Evolutionary conservation across 2,113 vertebrate species (phyloP).

Genomic region (Clupea harengus): DNA sequence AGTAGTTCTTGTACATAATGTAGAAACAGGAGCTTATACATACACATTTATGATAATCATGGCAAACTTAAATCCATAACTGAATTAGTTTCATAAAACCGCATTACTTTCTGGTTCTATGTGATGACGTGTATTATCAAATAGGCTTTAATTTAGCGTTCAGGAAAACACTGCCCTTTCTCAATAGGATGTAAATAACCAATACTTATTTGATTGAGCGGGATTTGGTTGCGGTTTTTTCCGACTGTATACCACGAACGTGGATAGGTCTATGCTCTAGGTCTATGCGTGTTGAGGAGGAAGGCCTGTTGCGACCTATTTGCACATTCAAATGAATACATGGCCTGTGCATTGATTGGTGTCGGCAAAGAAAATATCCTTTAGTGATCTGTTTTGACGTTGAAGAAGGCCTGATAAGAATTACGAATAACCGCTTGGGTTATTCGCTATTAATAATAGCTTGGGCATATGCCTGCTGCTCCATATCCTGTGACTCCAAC

Average conservation of each 20-base stretch:
- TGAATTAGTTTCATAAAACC: not conserved
- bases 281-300: not conserved
- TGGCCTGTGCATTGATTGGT: not conserved
- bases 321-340: not conserved
- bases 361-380: not conserved
- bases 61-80: not conserved
- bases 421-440: not conserved
- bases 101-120: not conserved
- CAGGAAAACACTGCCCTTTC: not conserved
- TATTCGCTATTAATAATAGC: not conserved
- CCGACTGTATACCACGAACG: not conserved
- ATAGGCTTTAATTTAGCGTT: not conserved
- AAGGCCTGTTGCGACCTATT: not conserved
- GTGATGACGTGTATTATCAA: not conserved
- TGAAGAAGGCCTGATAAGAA: no score
- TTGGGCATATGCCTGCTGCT: not conserved
- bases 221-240: not conserved
- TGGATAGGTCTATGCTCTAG: not conserved
- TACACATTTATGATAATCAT: not conserved
- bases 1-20: not conserved
- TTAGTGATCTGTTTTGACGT: not conserved
- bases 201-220: not conserved
- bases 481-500: not conserved
- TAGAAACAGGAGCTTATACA: not conserved
- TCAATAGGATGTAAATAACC: not conserved